Base-by-base conservation (phyloP, 2,888 invertebrate species). In the Myopa tessellatipennis region DNA sequence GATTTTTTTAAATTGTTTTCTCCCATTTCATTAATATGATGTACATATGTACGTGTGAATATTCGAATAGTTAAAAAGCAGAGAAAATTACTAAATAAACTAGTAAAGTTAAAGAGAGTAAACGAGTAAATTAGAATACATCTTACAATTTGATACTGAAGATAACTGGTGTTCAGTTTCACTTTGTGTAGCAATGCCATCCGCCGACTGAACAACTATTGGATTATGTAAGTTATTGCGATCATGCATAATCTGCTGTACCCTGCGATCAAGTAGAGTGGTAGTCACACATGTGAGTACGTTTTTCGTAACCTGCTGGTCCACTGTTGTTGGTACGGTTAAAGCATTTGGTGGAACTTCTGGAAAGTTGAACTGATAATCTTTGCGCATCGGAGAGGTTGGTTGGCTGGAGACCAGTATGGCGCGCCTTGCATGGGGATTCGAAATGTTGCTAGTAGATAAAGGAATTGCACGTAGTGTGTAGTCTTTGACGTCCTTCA, bases 321-420 rank as follows among this genome's bases (percentile, higher is more conserved):
- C 84, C 26, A 80, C 69, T n/a, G 80, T 79, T 4, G 77, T 79
- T 4, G 81, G n/a, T 40, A 75, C 71, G 18, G 75, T 63, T 60
- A 60, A 52, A 63, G 71, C 34, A 40, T 73, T 76, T 73, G 6
- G 76, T 73, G 8, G 69, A 6, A 83, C 71, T 77, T 85, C 87
- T 3, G 89, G 85, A 82, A 91, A 91, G 85, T 89, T 89, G 83
- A 91, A 91, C 79, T 92, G 91, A 76, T 90, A 87, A 84, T 93
- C 92, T 88, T 92, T 92, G 84, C 92, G 91, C 89, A 93, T 91
- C 61, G 94, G 93, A 65, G 95, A 93, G 68, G 94, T 92, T 65
- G 94, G 93, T 83, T 94, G 92, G 74, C 91, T 91, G 50, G 90
- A 89, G 52, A 86, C 82, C 82, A 87, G 88, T 79, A 94, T 91